phyloP scores from a whole-genome alignment of 2,113 vertebrate genomes.

The Eclectus roratus region DNA sequence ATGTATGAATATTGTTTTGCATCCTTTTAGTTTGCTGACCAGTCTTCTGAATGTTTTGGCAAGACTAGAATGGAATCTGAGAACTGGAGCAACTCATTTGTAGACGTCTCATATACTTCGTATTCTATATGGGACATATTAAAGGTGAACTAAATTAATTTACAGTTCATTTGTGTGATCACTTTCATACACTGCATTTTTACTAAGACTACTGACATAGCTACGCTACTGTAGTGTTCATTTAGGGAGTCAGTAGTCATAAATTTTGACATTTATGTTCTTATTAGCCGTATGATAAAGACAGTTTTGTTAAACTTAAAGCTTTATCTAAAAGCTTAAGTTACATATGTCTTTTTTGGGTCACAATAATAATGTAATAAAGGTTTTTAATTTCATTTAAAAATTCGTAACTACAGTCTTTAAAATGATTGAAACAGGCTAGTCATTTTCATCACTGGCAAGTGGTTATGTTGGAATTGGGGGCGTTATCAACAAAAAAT shows the following conservation, averaged over 20 bases:
- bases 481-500: not conserved
- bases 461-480: not conserved
- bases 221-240: not conserved
- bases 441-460: not conserved
- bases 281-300: not conserved
- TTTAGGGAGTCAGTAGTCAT: not conserved
- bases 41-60: not conserved
- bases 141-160: not conserved
- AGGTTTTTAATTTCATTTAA: not conserved
- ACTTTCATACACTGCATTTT: not conserved
- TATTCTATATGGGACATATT: not conserved
- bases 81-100: not conserved
- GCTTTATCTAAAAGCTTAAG: not conserved
- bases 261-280: not conserved
- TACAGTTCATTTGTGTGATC: not conserved
- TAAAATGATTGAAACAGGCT: not conserved
- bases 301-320: not conserved
- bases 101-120: not conserved
- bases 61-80: not conserved
- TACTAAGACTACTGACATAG: not conserved
- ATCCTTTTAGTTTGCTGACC: not conserved
- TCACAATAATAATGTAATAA: not conserved
- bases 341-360: not conserved
- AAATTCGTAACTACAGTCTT: not conserved
- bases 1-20: not conserved